Evolutionary conservation across 92 coral and sea anemone genomes (phyloP), one percentile per base, ranked within the genome.

Genomic region (Epizoanthus stellaris): DNA sequence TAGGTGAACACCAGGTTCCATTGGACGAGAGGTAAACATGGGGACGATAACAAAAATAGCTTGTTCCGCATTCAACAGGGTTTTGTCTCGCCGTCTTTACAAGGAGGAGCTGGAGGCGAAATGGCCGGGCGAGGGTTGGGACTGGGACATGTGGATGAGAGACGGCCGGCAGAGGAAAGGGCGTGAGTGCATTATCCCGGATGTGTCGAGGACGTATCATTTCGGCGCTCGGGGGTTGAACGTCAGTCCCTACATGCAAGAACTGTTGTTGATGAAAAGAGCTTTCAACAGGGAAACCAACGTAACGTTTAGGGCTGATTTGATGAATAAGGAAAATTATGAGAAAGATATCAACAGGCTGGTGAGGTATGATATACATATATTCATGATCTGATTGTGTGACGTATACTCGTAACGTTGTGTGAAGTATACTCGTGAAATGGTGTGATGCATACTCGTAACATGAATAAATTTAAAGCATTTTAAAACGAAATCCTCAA

Each of bases 71-170:
- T 68, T 63, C 40, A 38, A 20, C 68, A 84, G 87, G 87, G 67
- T 84, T 73, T 73, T 84, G 58, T 70, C 77, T 30, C 80, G 87
- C 20, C 80, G 81, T 17, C 87, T 84, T 42, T 84, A 84, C 30
- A 84, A 84, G 68, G 87, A 84, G 7, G 87, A 84, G 80, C 60
- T 84, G 80, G 87, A 84, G 73, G 69, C 84, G 19, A 70, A 84
- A 17, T 84, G 87, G 87, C 87, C 87, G 73, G 73, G 58, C 67
- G 19, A 73, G 68, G 71, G 71, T 73, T 84, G 80, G 87, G 87
- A 84, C 87, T 84, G 87, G 87, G 87, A 84, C 40, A 84, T 84
- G 71, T 84, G 87, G 87, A 84, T 84, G 87, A 84, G 87, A 39
- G 71, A 62, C 49, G 57, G 49, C 5, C 19, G 19, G 25, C 71